Conservation (phyloP, 2,888 invertebrate species). For the Gibbula magus region DNA sequence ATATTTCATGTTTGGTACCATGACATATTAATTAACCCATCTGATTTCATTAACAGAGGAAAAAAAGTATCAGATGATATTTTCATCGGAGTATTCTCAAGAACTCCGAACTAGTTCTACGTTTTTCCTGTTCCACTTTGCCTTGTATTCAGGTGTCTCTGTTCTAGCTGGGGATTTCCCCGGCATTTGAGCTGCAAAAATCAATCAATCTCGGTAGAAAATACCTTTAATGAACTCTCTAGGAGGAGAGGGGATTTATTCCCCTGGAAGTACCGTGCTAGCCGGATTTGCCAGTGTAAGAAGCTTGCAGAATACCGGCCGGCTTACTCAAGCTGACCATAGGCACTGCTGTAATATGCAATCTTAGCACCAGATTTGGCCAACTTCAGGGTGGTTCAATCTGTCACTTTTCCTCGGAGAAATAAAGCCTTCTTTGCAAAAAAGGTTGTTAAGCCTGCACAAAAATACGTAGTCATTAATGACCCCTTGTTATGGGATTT, state of each 20-base stretch:
- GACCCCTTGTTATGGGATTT: not conserved
- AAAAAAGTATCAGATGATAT: slow-evolving; percentile 3
- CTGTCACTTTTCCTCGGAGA: slow-evolving; percentile 1
- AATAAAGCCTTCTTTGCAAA: slow-evolving; percentile 16
- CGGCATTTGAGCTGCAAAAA: slow-evolving; percentile 23
- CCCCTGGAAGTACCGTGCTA: not conserved
- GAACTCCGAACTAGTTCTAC: not conserved
- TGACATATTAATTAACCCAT: slow-evolving; percentile 18
- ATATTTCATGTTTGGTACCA: slow-evolving; percentile 1
- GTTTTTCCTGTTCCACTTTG: not conserved
- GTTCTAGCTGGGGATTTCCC: slow-evolving; percentile 17
- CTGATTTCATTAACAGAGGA: not conserved
- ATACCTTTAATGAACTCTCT: slow-evolving; percentile 30
- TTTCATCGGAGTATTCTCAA: not conserved
- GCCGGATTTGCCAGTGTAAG: not conserved
- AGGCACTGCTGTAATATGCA: not conserved
- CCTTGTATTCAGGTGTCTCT: slow-evolving; percentile 9
- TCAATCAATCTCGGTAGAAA: slow-evolving; percentile 26
- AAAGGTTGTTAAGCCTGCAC: not conserved
- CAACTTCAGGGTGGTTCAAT: slow-evolving; percentile 2
- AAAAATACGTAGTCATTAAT: slow-evolving; percentile 14
- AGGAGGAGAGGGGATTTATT: slow-evolving; percentile 20
- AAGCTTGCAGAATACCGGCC: not conserved
- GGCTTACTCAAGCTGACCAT: not conserved
- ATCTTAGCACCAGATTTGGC: not conserved